A percentile compares a stretch with the other conserved stretches of the same genome.
Evolutionary conservation across 2,888 invertebrate genomes (phyloP).

Genomic region (Rhaphigaster nebulosa): DNA sequence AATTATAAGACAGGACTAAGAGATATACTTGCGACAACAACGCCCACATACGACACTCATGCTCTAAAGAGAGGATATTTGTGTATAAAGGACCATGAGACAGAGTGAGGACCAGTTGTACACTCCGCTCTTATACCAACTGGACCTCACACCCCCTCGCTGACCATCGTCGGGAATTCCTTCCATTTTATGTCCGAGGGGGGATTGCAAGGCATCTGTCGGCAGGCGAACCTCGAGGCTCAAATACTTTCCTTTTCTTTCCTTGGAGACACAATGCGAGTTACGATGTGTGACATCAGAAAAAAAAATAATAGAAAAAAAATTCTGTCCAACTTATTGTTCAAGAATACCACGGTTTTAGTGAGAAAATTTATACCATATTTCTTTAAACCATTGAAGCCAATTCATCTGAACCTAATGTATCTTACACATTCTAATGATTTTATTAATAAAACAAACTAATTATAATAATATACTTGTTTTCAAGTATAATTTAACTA

Average conservation of each 20-base stretch:
- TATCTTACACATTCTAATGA: too few species aligned
- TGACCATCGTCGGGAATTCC: slow-evolving; percentile 8
- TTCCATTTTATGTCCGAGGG: neutral
- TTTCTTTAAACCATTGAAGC: too few species aligned
- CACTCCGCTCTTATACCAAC: neutral
- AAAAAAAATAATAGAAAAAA: neutral
- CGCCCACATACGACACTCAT: neutral
- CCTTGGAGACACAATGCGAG: neutral
- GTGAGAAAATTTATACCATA: neutral
- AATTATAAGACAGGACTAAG: neutral
- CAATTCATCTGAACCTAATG: too few species aligned
- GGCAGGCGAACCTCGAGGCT: neutral
- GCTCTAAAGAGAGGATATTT: neutral
- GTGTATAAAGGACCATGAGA: slow-evolving; percentile 8
- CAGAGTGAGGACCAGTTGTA: slow-evolving; percentile 9
- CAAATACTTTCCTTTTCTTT: slow-evolving; percentile 6
- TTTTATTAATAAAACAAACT: too few species aligned
- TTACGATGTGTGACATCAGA: neutral
- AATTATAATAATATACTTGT: too few species aligned
- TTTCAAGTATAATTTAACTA: too few species aligned
- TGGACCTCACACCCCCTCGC: slow-evolving; percentile 31
- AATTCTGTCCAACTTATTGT: neutral
- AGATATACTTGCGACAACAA: neutral
- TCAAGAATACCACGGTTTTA: neutral
- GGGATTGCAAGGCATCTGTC: neutral